Percentiles rank a stretch among this genome's conserved stretches.
Evolutionary conservation across 1,140 invertebrate species (phyloP).

Genomic region (Bombus sibiricus): DNA sequence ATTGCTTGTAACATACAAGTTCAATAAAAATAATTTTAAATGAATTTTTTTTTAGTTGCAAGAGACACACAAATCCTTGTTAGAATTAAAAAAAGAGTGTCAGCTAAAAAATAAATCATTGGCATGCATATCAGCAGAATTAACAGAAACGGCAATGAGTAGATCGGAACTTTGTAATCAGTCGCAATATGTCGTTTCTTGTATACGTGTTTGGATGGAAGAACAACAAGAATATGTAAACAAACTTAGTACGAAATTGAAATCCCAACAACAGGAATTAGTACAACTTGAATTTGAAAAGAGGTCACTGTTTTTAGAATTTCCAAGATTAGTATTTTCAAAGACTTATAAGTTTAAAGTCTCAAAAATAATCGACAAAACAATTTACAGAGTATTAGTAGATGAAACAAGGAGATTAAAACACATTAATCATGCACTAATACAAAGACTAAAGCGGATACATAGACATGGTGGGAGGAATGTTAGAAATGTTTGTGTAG

Average conservation of each 20-base stretch:
- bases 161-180: conserved; percentile 74
- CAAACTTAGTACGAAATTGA: conserved; percentile 65
- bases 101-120: conserved; percentile 72
- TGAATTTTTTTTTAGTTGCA: conserved; percentile 63
- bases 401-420: conserved; percentile 61
- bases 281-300: conserved; percentile 69
- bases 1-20: neutral
- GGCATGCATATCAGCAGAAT: conserved; percentile 71
- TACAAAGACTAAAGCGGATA: conserved; percentile 65
- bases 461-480: conserved; percentile 52
- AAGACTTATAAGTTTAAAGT: neutral
- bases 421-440: conserved; percentile 60
- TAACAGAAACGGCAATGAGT: conserved; percentile 67
- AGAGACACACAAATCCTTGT: conserved; percentile 70
- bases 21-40: conserved; percentile 2
- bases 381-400: conserved; percentile 64
- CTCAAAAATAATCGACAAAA: conserved; percentile 5
- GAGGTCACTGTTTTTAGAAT: conserved; percentile 63
- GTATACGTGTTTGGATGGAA: conserved; percentile 74
- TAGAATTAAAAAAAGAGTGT: conserved; percentile 71
- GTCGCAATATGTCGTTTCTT: conserved; percentile 69
- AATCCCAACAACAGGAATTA: conserved; percentile 71
- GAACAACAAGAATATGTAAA: conserved; percentile 68
- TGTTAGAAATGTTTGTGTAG: conserved; percentile 46
- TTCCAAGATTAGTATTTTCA: neutral